phyloP scores from a whole-genome alignment of 1,140 invertebrate genomes.

The Aphaenogaster rudis region DNA sequence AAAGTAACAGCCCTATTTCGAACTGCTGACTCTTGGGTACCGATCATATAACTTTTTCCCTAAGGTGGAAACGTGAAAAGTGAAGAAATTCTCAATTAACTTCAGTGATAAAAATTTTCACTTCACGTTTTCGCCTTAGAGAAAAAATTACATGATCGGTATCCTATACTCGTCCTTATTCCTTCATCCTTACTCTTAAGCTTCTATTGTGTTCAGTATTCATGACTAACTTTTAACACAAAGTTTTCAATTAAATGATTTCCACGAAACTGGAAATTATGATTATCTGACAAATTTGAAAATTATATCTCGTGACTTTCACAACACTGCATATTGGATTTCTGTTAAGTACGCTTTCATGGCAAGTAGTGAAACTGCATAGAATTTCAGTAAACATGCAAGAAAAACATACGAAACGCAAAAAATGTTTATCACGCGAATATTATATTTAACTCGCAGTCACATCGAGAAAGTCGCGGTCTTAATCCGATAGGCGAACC shows the following conservation, averaged over 20 bases:
- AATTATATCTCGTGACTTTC: neutral
- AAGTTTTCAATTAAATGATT: neutral
- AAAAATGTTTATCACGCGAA: neutral
- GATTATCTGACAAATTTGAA: neutral
- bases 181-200: neutral
- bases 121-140: too few species aligned
- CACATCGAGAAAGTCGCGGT: neutral
- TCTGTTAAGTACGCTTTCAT: neutral
- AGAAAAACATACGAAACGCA: neutral
- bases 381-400: neutral
- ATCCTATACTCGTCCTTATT: too few species aligned
- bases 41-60: too few species aligned
- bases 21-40: neutral
- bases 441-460: slow-evolving; percentile 28
- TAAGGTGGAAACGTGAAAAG: too few species aligned
- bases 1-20: too few species aligned
- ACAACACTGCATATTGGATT: neutral
- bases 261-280: neutral
- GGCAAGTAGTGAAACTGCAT: neutral
- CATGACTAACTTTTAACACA: neutral
- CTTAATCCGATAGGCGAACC: neutral
- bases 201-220: neutral
- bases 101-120: too few species aligned
- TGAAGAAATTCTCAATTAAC: too few species aligned
- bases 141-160: too few species aligned